Conservation (phyloP, 2,797 vertebrate species). For the Lagocephalus sceleratus region DNA sequence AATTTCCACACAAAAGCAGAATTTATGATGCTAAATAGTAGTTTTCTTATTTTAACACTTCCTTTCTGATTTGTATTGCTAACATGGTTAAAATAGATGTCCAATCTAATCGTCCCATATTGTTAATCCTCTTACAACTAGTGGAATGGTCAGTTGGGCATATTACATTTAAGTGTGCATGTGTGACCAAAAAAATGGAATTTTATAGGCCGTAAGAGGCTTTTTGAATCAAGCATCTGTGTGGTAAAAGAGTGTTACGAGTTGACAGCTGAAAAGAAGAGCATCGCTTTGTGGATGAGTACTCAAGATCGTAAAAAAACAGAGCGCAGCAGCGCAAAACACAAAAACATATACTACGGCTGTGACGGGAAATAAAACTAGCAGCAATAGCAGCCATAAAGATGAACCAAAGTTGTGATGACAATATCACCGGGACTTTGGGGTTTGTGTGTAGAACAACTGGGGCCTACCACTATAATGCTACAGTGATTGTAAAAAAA, state of each 20-base stretch:
- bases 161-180: too few relatives aligned
- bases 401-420: slow-evolving; percentile 16
- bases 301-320: slow-evolving; percentile 54
- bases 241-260: slow-evolving; percentile 44
- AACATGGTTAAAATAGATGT: too few relatives aligned
- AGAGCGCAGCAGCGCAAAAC: slow-evolving; percentile 23
- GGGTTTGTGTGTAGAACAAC: slow-evolving; percentile 28
- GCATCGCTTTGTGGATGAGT: slow-evolving; percentile 62
- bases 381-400: slow-evolving; percentile 29
- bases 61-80: too few relatives aligned
- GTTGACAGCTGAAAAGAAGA: slow-evolving; percentile 61
- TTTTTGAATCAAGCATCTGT: slow-evolving; percentile 64
- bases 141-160: too few relatives aligned
- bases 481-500: slow-evolving; percentile 17
- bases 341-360: slow-evolving; percentile 20
- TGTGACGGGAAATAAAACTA: slow-evolving; percentile 30
- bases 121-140: too few relatives aligned
- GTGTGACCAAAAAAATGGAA: too few relatives aligned
- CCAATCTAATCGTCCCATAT: too few relatives aligned
- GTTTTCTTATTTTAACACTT: too few relatives aligned
- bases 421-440: slow-evolving; percentile 25
- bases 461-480: slow-evolving; percentile 7
- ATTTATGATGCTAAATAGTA: too few relatives aligned
- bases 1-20: too few relatives aligned
- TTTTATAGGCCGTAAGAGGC: slow-evolving; percentile 13